phyloP scores from a whole-genome alignment of 1,140 invertebrate species.

The Helicoverpa zea region DNA sequence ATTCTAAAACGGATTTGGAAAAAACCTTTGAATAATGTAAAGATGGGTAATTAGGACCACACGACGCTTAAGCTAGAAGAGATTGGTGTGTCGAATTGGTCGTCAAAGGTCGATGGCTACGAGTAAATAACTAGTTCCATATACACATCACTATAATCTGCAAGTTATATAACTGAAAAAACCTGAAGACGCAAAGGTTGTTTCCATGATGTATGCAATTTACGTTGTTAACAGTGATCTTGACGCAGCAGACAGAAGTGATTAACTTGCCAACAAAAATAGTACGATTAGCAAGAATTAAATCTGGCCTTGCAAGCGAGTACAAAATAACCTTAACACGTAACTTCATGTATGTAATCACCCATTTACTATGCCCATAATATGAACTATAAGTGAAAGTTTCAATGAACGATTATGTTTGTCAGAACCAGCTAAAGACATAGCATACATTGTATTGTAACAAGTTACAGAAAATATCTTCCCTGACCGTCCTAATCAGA shows the following conservation, averaged over 20 bases:
- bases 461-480: too few relatives aligned
- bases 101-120: too few relatives aligned
- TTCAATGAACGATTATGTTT: too few relatives aligned
- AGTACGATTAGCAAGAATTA: background rate
- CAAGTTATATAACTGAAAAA: background rate
- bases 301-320: conserved; percentile 12
- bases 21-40: background rate
- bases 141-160: too few relatives aligned
- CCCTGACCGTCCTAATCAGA: too few relatives aligned
- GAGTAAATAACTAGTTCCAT: too few relatives aligned
- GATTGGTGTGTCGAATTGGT: background rate
- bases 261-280: conserved; percentile 1
- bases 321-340: background rate
- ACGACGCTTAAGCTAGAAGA: background rate
- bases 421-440: too few relatives aligned
- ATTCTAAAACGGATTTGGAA: background rate
- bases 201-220: background rate
- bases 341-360: conserved; percentile 25
- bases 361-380: background rate
- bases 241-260: conserved; percentile 11
- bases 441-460: too few relatives aligned
- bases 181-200: background rate
- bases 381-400: too few relatives aligned
- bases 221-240: background rate
- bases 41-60: background rate